Conservation (phyloP, 1,140 invertebrate species). For the Euwallacea fornicatus region DNA sequence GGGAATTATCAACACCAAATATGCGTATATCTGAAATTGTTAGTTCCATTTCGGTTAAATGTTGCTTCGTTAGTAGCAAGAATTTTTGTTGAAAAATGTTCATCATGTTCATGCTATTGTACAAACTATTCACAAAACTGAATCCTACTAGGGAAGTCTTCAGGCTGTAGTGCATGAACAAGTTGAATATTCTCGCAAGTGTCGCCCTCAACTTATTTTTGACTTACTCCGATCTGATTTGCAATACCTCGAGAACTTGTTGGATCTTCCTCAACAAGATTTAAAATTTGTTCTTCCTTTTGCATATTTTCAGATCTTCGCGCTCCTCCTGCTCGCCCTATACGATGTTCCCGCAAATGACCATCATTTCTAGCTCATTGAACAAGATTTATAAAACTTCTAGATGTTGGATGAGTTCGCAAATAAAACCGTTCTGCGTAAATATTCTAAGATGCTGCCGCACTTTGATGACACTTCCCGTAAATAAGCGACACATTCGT, state of each 20-base stretch:
- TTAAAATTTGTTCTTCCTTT: conserved; percentile 11
- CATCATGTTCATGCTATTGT: conserved; percentile 15
- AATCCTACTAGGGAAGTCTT: conserved; percentile 5
- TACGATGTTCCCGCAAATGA: conserved; percentile 12
- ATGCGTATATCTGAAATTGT: conserved; percentile 4
- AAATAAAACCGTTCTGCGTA: conserved; percentile 4
- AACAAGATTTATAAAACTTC: conserved; percentile 17
- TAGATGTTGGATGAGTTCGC: conserved; percentile 12
- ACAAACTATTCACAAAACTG: conserved; percentile 4
- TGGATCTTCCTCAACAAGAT: conserved; percentile 11
- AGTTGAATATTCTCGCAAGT: conserved; percentile 11
- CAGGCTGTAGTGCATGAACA: conserved; percentile 13
- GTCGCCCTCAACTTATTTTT: conserved; percentile 6
- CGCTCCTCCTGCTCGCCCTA: conserved; percentile 2
- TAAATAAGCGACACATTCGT: neutral
- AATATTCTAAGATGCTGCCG: neutral
- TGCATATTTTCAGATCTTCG: conserved; percentile 15
- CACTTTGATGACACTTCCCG: conserved; percentile 15
- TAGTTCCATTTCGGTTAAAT: conserved; percentile 4
- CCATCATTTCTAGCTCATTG: conserved; percentile 10
- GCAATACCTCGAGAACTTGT: conserved; percentile 12
- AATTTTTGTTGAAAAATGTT: conserved; percentile 16
- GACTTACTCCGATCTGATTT: conserved; percentile 12
- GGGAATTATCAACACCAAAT: conserved; percentile 12
- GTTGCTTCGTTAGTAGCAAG: neutral